Conservation (phyloP, 2,888 invertebrate genomes). For the Eupithecia dodoneata region DNA sequence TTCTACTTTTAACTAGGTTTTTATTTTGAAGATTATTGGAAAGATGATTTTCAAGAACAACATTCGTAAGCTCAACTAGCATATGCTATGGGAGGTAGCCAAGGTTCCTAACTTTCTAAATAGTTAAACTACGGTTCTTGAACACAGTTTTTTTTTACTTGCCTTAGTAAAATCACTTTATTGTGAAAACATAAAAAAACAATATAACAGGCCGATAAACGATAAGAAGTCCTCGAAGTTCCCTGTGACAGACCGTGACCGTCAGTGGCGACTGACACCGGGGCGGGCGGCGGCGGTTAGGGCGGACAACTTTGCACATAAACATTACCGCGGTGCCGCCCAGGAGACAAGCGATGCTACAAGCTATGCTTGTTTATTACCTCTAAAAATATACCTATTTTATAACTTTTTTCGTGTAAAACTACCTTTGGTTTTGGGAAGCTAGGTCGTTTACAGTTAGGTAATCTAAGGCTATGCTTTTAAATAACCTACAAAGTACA, state of each 20-base stretch:
- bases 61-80: neutral
- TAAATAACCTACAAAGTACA: neutral
- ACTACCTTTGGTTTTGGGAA: neutral
- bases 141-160: neutral
- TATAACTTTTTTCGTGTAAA: neutral
- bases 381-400: neutral
- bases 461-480: neutral
- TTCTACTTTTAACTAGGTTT: neutral
- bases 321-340: slow-evolving; percentile 78
- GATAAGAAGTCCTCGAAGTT: neutral
- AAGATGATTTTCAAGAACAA: neutral
- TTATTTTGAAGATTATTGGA: neutral
- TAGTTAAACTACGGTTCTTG: neutral
- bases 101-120: neutral
- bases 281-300: slow-evolving; percentile 51
- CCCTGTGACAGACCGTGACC: slow-evolving; percentile 9
- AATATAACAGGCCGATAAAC: neutral
- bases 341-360: slow-evolving; percentile 56
- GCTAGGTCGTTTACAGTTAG: neutral
- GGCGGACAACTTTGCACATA: slow-evolving; percentile 76
- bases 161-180: neutral
- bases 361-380: slow-evolving; percentile 43
- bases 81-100: neutral
- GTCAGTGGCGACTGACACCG: slow-evolving; percentile 12
- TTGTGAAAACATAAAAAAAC: neutral